Evolutionary conservation across 1,140 invertebrate species (phyloP), one percentile per base, ranked within the genome.

Genomic region (Sycophaga agraensis): DNA sequence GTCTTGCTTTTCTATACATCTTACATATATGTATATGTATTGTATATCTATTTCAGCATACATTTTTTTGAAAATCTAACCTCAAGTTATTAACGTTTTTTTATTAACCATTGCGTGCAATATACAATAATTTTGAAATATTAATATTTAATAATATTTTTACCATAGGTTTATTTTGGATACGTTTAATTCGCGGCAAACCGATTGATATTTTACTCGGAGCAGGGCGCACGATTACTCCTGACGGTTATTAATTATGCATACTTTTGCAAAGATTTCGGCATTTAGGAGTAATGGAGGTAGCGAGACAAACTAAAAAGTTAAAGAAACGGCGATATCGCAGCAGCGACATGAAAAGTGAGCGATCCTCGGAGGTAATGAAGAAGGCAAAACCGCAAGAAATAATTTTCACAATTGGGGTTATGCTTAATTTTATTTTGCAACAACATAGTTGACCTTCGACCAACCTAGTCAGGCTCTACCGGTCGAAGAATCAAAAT

Each of bases 251-350:
- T 31, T 31, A 31, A 31, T 31, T 31, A 31, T 6, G 28, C 4
- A 31, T 31, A 11, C 28, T 31, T 31, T 31, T 16, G 2, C 14
- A 35, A 35, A 50, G 2, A 17, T 49, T 11, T 9, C 6, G 8
- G 34, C 1, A 9, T 17, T n/a, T 4, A 31, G 19, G 1, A 0
- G 35, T 39, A 4, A 63, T 63, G 61, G 61, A 63, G 53, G n/a
- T 45, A n/a, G n/a, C n/a, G n/a, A n/a, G n/a, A n/a, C 7, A 14
- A 31, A 31, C 28, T 63, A 28, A 63, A 9, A 57, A 43, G 24
- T 34, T 12, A 17, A 63, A 57, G 6, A 56, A 63, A 56, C n/a
- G 64, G 68, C 43, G 59, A 70, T 26, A 50, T 51, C 11, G 67
- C 69, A 61, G 17, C 46, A 21, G 16, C 11, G 31, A 39, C 19